phyloP scores from a whole-genome alignment of 2,113 vertebrate genomes.

The Calidris pygmaea region DNA sequence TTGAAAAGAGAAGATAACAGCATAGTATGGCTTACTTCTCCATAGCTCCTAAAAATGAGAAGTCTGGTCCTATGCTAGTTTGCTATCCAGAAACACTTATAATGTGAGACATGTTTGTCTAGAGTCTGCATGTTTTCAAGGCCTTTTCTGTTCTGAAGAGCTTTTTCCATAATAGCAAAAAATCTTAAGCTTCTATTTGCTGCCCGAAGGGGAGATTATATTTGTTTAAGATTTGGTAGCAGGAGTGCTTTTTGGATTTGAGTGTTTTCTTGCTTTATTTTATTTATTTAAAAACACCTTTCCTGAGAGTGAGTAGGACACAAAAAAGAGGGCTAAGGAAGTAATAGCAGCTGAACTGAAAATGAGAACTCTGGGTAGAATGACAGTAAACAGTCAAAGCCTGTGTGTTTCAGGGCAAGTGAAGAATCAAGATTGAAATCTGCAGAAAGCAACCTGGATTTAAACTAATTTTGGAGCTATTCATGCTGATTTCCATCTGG shows the following conservation, averaged over 20 bases:
- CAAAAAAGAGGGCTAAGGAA: not conserved
- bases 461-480: not conserved
- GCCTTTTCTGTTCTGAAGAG: not conserved
- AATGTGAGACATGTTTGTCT: not conserved
- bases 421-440: not conserved
- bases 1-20: not conserved
- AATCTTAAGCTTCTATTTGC: not conserved
- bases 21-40: not conserved
- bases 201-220: not conserved
- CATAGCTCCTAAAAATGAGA: not conserved
- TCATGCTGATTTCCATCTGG: not conserved
- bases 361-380: not conserved
- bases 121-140: not conserved
- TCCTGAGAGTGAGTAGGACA: not conserved
- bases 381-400: not conserved
- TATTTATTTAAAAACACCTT: rapidly evolving
- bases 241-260: not conserved
- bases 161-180: not conserved
- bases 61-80: not conserved
- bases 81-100: not conserved
- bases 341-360: not conserved
- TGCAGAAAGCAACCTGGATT: not conserved
- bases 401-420: not conserved
- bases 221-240: not conserved
- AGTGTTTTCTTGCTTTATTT: not conserved